These are phyloP conservation scores for Synchiropus splendidus DNA, from an alignment of 2,113 vertebrate genomes.

Conservation along the genomic window DNA sequence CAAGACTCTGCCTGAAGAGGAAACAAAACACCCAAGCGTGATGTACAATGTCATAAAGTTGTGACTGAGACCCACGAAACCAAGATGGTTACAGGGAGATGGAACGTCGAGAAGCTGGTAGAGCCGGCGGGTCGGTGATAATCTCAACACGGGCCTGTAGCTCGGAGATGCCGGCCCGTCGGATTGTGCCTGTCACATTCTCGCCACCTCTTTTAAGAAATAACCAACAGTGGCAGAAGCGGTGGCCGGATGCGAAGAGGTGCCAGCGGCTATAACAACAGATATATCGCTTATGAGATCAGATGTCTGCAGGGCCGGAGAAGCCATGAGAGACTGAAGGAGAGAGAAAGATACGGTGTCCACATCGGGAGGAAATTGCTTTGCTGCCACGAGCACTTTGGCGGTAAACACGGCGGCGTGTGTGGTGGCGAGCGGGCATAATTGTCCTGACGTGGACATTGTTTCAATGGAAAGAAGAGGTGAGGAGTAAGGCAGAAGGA, in stretches of 20 bases:
- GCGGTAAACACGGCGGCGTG: conserved; percentile 61
- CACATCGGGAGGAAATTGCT: conserved; percentile 68
- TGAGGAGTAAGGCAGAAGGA: conserved; percentile 43
- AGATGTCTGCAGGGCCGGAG: conserved; percentile 61
- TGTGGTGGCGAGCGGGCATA: conserved; percentile 56
- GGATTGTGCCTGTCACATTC: conserved; percentile 48
- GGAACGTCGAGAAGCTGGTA: conserved; percentile 10
- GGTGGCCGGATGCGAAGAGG: conserved; percentile 60
- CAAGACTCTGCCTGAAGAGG: conserved; percentile 28
- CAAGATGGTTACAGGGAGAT: conserved; percentile 33
- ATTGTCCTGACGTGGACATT: conserved; percentile 66
- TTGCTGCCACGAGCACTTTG: conserved; percentile 61
- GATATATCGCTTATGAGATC: conserved; percentile 72
- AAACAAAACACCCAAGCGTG: conserved; percentile 29
- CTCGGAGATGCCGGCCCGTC: conserved; percentile 21
- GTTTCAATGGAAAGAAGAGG: conserved; percentile 60
- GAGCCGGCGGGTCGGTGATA: conserved; percentile 35
- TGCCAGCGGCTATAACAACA: conserved; percentile 63
- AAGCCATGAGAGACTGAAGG: conserved; percentile 51
- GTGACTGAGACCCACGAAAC: conserved; percentile 36
- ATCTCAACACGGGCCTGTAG: conserved; percentile 36
- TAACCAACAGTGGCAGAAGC: conserved; percentile 62
- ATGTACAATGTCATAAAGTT: conserved; percentile 57
- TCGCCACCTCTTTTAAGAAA: conserved; percentile 56
- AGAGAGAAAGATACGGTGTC: conserved; percentile 41